phyloP scores from a whole-genome alignment of 1,140 invertebrate species.

The Hyposmocoma kahamanoa region DNA sequence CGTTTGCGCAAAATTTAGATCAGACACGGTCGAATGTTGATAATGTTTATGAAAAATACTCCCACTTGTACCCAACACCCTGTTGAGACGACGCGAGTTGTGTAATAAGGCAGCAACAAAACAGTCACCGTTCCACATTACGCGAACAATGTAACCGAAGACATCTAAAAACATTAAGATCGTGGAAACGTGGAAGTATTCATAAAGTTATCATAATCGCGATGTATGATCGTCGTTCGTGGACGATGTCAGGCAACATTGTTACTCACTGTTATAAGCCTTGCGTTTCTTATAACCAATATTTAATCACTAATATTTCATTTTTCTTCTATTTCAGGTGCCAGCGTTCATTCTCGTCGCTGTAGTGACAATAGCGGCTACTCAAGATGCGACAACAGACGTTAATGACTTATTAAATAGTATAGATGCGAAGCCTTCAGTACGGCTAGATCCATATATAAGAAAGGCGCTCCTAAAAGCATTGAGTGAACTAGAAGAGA shows the following conservation, averaged over 20 bases:
- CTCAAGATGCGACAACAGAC: conserved; percentile 56
- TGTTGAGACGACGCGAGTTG: conserved; percentile 15
- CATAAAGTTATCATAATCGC: conserved; percentile 14
- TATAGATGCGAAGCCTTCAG: conserved; percentile 68
- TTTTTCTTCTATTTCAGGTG: conserved; percentile 42
- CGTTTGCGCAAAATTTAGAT: conserved; percentile 5
- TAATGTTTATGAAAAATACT: too few species aligned
- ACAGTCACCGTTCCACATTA: conserved; percentile 35
- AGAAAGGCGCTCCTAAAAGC: conserved; percentile 81
- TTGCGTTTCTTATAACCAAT: neutral
- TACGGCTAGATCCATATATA: conserved; percentile 80
- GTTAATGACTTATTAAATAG: conserved; percentile 56
- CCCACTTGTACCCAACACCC: neutral
- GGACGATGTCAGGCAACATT: neutral
- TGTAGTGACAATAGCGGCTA: conserved; percentile 26
- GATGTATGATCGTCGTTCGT: neutral
- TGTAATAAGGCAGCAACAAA: conserved; percentile 33
- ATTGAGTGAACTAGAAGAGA: conserved; percentile 79
- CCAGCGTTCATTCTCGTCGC: conserved; percentile 29
- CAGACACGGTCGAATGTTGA: conserved; percentile 7
- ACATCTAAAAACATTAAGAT: conserved; percentile 31
- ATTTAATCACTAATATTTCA: neutral
- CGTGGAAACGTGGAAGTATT: conserved; percentile 34
- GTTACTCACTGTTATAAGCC: neutral
- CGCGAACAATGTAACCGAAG: conserved; percentile 30